A percentile compares a stretch with the other conserved stretches of the same genome.
phyloP scores from a whole-genome alignment of 2,797 vertebrate species.

The Gallinago nigripennis region DNA sequence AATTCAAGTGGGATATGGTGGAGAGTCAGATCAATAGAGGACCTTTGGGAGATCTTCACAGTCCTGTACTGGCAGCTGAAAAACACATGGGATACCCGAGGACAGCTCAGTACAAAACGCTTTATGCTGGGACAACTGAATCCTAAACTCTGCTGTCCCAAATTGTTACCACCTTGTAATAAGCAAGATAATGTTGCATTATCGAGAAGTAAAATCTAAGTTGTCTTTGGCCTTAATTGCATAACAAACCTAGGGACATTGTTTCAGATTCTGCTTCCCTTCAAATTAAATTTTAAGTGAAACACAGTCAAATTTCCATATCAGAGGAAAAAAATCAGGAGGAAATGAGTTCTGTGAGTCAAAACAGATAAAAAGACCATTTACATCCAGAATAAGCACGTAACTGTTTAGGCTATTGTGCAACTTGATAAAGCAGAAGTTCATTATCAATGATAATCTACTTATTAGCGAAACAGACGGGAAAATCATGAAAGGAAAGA shows the following conservation, averaged over 20 bases:
- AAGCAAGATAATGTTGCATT: background rate
- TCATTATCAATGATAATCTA: background rate
- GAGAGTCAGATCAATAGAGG: background rate
- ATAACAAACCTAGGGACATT: background rate
- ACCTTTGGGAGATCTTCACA: background rate
- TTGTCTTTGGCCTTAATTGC: background rate
- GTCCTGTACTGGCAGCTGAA: background rate
- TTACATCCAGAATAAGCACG: background rate
- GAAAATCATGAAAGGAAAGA: background rate
- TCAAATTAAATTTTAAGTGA: background rate
- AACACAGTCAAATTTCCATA: background rate
- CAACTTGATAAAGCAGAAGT: background rate
- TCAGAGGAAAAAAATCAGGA: background rate
- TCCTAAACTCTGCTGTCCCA: background rate
- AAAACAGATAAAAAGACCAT: background rate
- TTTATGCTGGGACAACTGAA: background rate
- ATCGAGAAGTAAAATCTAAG: background rate
- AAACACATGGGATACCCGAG: background rate
- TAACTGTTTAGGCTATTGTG: background rate
- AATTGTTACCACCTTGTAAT: background rate
- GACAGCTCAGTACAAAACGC: background rate
- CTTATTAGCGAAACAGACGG: background rate
- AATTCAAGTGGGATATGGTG: background rate
- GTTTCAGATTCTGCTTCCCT: background rate
- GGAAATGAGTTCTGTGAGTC: background rate